phyloP scores from a whole-genome alignment of 2,113 vertebrate genomes.

The Catharus bicknelli region DNA sequence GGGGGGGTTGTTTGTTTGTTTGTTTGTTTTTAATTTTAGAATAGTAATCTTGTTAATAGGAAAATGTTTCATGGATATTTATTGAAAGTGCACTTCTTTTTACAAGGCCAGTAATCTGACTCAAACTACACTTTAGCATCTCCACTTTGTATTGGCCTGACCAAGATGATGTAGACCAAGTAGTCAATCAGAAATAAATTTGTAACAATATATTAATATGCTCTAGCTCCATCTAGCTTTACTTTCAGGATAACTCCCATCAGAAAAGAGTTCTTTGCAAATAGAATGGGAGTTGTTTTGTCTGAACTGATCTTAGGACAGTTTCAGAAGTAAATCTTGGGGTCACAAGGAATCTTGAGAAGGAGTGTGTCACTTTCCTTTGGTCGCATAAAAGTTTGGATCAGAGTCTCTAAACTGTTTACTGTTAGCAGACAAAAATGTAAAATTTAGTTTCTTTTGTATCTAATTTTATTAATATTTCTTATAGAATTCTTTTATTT shows the following conservation, averaged over 20 bases:
- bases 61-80: neutral
- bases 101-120: neutral
- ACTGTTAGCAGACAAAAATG: neutral
- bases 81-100: neutral
- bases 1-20: neutral
- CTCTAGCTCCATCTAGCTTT: conserved; percentile 76
- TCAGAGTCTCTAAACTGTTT: neutral
- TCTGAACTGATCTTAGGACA: neutral
- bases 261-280: neutral
- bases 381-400: rapidly evolving
- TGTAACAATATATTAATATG: conserved; percentile 28
- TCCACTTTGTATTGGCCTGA: neutral
- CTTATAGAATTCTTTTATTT: neutral
- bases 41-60: rapidly evolving
- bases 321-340: neutral
- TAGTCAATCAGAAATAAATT: neutral
- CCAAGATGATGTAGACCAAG: neutral
- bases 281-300: neutral
- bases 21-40: neutral
- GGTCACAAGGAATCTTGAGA: neutral
- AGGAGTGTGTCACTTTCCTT: neutral
- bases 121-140: neutral
- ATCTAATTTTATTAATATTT: neutral
- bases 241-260: conserved; percentile 16
- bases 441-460: neutral